A percentile compares a stretch with the other conserved stretches of the same genome.
phyloP scores from a whole-genome alignment of 2,113 vertebrate species.

The Actenoides hombroni region DNA sequence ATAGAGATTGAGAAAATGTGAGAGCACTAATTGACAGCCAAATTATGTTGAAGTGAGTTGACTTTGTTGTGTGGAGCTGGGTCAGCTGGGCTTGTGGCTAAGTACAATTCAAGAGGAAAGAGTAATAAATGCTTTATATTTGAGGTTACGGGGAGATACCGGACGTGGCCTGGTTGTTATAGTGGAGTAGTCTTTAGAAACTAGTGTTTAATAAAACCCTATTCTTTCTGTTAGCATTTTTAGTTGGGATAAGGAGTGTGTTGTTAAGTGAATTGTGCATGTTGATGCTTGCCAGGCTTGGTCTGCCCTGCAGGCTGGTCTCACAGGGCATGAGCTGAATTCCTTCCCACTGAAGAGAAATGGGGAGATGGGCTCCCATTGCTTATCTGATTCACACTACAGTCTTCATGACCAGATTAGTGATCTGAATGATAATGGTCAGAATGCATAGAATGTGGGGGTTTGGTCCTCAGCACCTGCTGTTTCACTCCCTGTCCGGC shows the following conservation, averaged over 20 bases:
- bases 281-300: background rate
- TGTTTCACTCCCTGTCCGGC: background rate
- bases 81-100: background rate
- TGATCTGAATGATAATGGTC: background rate
- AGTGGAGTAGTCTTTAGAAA: background rate
- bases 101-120: background rate
- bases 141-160: background rate
- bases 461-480: background rate
- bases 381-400: too few species aligned
- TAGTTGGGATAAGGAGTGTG: background rate
- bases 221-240: background rate
- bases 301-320: background rate
- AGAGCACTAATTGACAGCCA: background rate
- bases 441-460: background rate
- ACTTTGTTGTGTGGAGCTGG: background rate
- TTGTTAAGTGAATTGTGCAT: background rate
- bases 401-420: background rate
- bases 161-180: background rate
- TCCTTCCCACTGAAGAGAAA: background rate
- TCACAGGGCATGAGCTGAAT: background rate
- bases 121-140: background rate
- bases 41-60: background rate
- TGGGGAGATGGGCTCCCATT: background rate
- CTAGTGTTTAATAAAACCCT: background rate
- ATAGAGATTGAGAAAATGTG: slow-evolving; percentile 35